Evolutionary conservation across 2,888 invertebrate species (phyloP), one percentile per base, ranked within the genome.

Genomic region (Globia sparganii): DNA sequence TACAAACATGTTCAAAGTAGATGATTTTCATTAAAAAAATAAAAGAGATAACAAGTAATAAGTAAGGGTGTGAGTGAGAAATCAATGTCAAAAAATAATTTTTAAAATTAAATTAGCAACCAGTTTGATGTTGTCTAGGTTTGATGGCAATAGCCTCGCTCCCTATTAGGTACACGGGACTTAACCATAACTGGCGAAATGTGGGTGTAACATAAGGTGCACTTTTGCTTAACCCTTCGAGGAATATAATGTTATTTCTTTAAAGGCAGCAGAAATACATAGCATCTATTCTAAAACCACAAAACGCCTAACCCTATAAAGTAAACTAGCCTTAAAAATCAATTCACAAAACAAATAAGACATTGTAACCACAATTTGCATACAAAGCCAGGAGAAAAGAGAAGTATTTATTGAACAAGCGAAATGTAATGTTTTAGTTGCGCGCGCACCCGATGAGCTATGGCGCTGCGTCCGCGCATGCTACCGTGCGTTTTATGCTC

Each of bases 321-420:
- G 40, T 69, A 64, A 72, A 84, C 78, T 75, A 84, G 61, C 56
- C 56, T 80, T 68, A 77, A 83, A 87, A 88, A 84, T 73, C 73
- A 74, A 83, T 82, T 78, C 62, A 70, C 72, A 86, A 89, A 87
- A 90, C 89, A 91, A 91, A 90, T 90, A 90, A 90, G 84, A 88
- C 88, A 81, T 77, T 67, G 75, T 87, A 85, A 88, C 85, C 84
- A 85, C 85, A 90, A 94, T 94, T 91, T 92, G 92, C 93, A 94
- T 94, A 94, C 94, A 94, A 94, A 93, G 92, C 89, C 85, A 66
- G 87, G 90, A 89, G 91, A 91, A 92, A 92, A 91, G 90, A 90
- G 88, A 89, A 88, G 91, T 91, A 92, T 93, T 93, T 93, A 93
- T 93, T 92, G 91, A 88, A 91, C 91, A 90, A 88, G 87, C 83